Base-by-base conservation (phyloP, 2,888 invertebrate species). In the Horisme vitalbata region DNA sequence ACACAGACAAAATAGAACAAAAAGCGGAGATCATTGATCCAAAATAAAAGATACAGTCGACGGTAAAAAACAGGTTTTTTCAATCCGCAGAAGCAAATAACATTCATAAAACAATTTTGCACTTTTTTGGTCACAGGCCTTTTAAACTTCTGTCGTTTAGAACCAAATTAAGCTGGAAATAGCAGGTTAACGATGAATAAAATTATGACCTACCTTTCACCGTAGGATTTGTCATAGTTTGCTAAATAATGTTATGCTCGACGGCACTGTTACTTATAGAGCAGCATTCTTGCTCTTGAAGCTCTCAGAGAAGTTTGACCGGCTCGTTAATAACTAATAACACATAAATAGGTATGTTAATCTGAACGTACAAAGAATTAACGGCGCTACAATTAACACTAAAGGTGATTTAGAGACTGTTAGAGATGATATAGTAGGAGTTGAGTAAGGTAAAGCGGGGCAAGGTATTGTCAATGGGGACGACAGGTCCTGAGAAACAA, bases 401-500 rank as follows among this genome's bases (percentile, higher is more conserved):
- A 52, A 52, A 37, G 41, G 41, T 38, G 32, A 45, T 39, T 32
- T 41, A 33, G 38, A 35, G 41, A 30, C 32, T 41, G 47, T 50
- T 50, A 45, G 43, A 15, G 11, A 20, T 36, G 15, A 12, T 20
- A 38, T 4, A 37, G 10, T 36, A 20, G 4, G 23, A 23, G 15
- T 18, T 33, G 36, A 12, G 21, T 30, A 26, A 36, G 32, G 20
- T 32, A 38, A 38, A 45, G 45, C 38, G 51, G 45, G 50, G 52
- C 55, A 47, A 54, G 55, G 48, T 43, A 36, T 38, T 45, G 47
- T 52, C 54, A 55, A 54, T 52, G 41, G 50, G 55, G 53, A 56
- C 41, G 52, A 61, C 60, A 63, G 61, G 64, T 63, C 61, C 41
- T 68, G 66, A 63, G 66, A 65, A 65, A 73, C 75, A 76, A 75